Conservation (phyloP, 2,113 vertebrate species). For the Elephantulus edwardii region DNA sequence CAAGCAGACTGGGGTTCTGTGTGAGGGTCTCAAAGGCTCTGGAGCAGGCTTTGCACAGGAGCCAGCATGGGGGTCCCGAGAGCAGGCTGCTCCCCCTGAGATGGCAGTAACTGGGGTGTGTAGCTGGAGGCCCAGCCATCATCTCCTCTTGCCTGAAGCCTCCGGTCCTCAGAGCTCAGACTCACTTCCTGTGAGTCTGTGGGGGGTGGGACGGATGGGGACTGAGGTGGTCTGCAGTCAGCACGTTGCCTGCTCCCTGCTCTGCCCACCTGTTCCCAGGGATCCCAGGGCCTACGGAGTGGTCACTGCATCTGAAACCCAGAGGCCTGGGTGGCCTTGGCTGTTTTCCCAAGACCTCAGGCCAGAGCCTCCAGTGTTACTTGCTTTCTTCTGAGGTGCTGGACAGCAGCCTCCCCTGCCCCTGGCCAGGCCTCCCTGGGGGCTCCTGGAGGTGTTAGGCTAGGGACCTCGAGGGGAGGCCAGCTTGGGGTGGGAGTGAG, state of each 20-base stretch:
- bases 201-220: too few relatives aligned
- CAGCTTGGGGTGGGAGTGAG: neutral
- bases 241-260: too few relatives aligned
- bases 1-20: neutral
- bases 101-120: neutral
- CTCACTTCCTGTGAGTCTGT: too few relatives aligned
- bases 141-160: neutral
- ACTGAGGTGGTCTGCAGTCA: too few relatives aligned
- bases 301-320: neutral
- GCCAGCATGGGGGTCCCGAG: too few relatives aligned
- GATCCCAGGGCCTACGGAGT: too few relatives aligned
- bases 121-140: neutral
- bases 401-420: rapidly evolving
- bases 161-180: neutral
- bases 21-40: neutral
- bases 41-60: neutral
- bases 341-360: too few relatives aligned
- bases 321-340: neutral
- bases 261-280: too few relatives aligned
- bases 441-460: neutral
- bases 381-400: neutral
- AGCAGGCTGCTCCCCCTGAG: rapidly evolving
- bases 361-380: neutral
- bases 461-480: neutral
- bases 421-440: neutral